Conservation (phyloP, 2,888 invertebrate genomes). For the Brachynemurus nebulosus region DNA sequence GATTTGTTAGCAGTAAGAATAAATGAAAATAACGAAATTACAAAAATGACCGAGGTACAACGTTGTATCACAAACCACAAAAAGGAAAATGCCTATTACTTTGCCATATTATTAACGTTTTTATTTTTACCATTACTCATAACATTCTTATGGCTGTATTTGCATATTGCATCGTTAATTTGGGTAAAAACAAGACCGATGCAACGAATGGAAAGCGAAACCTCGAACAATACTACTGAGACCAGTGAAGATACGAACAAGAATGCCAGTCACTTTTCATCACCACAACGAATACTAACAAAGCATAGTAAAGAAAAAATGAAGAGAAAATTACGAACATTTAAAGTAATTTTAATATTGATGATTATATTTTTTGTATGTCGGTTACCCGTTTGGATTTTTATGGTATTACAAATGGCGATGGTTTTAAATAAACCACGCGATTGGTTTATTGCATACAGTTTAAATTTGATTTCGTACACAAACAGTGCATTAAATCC, state of each 20-base stretch:
- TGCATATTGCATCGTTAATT: constrained; percentile 35
- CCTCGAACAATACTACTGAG: no score
- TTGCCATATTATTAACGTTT: constrained; percentile 24
- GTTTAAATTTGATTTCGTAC: constrained; percentile 37
- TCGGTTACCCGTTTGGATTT: constrained; percentile 40
- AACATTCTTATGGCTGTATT: constrained; percentile 37
- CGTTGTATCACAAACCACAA: constrained; percentile 22
- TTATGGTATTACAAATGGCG: constrained; percentile 33
- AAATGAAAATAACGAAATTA: constrained; percentile 18
- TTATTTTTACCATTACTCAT: constrained; percentile 35
- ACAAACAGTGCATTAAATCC: constrained; percentile 42
- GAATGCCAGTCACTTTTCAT: no score
- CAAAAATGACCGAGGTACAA: constrained; percentile 24
- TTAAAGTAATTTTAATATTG: constrained; percentile 38
- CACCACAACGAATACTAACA: constrained; percentile 13
- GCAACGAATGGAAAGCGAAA: constrained; percentile 10
- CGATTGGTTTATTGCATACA: constrained; percentile 35
- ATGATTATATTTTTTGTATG: constrained; percentile 39
- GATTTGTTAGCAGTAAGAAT: background rate
- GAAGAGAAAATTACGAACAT: constrained; percentile 41
- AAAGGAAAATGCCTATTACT: constrained; percentile 22
- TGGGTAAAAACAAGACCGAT: constrained; percentile 29
- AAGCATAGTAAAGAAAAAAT: constrained; percentile 24
- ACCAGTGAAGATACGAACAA: no score
- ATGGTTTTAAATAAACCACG: constrained; percentile 21